Conservation (phyloP, 1,140 invertebrate species). For the Cotesia vestalis region DNA sequence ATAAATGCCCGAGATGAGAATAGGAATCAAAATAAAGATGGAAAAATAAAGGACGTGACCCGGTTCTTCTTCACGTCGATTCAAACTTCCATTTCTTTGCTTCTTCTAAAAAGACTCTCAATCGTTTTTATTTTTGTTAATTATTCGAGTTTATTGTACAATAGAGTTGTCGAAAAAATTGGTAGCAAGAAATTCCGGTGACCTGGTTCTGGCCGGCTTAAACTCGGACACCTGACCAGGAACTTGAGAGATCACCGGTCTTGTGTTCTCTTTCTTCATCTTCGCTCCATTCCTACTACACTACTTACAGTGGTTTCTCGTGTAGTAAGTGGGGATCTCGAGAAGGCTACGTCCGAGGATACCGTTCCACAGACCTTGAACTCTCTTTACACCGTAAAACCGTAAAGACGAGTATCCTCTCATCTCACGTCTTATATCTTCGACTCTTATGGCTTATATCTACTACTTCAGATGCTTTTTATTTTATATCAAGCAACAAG, state of each 20-base stretch:
- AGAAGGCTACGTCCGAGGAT: conserved; percentile 28
- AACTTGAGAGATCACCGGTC: conserved; percentile 31
- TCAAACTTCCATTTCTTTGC: not conserved
- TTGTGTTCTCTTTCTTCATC: conserved; percentile 7
- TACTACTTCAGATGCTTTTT: too few species aligned
- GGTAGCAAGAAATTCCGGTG: conserved; percentile 33
- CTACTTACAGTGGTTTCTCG: not conserved
- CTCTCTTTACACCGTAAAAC: conserved; percentile 35
- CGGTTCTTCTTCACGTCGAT: conserved; percentile 20
- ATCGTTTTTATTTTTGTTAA: too few species aligned
- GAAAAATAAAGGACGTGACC: conserved; percentile 31
- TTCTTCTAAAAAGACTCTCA: not conserved
- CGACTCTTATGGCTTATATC: not conserved
- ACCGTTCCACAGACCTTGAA: conserved; percentile 42
- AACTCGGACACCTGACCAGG: conserved; percentile 46
- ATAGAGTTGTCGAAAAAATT: not conserved
- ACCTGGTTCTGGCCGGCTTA: conserved; percentile 38
- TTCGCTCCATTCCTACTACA: conserved; percentile 14
- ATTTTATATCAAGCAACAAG: too few species aligned
- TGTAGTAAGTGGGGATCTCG: conserved; percentile 19
- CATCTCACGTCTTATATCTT: too few species aligned
- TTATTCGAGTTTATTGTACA: too few species aligned
- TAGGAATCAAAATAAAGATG: conserved; percentile 6
- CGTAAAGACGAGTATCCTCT: not conserved
- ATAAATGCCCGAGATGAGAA: not conserved